These are phyloP conservation scores for Struthio camelus DNA, from an alignment of 2,113 vertebrate genomes.

Conservation along the genomic window DNA sequence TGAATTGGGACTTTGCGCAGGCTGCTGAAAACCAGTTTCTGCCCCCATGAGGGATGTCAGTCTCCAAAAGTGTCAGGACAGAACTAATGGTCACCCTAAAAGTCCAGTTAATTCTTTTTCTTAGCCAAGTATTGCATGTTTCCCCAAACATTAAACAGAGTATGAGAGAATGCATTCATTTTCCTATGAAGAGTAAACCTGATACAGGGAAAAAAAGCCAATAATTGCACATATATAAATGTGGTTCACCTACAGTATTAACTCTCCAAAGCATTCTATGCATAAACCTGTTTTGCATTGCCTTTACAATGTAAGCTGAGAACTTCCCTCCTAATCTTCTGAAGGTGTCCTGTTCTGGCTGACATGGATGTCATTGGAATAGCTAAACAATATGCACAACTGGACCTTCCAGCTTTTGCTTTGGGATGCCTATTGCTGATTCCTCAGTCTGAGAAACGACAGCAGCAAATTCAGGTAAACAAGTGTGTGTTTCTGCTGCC, in stretches of 20 bases:
- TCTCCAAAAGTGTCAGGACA: neutral
- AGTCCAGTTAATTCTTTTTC: neutral
- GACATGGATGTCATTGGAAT: slow-evolving; percentile 88
- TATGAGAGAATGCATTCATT: neutral
- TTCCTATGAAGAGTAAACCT: neutral
- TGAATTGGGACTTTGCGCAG: neutral
- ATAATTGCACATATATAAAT: neutral
- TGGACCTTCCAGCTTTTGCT: slow-evolving; percentile 87
- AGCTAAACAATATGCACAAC: slow-evolving; percentile 88
- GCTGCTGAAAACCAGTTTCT: neutral
- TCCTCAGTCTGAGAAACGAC: slow-evolving; percentile 82
- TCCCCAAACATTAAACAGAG: neutral
- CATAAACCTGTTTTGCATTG: neutral
- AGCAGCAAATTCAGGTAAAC: slow-evolving; percentile 88
- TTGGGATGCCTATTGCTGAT: slow-evolving; percentile 90
- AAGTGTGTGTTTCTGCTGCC: neutral
- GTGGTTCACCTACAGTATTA: neutral
- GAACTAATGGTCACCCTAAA: neutral
- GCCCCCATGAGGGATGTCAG: neutral
- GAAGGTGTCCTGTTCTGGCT: slow-evolving; percentile 90
- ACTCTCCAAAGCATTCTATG: neutral
- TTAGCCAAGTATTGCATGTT: neutral
- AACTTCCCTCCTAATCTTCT: neutral
- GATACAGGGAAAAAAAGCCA: neutral
- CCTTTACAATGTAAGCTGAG: neutral